Evolutionary conservation across 1,140 invertebrate genomes (phyloP).

Genomic region (Drosophila lacertosa): DNA sequence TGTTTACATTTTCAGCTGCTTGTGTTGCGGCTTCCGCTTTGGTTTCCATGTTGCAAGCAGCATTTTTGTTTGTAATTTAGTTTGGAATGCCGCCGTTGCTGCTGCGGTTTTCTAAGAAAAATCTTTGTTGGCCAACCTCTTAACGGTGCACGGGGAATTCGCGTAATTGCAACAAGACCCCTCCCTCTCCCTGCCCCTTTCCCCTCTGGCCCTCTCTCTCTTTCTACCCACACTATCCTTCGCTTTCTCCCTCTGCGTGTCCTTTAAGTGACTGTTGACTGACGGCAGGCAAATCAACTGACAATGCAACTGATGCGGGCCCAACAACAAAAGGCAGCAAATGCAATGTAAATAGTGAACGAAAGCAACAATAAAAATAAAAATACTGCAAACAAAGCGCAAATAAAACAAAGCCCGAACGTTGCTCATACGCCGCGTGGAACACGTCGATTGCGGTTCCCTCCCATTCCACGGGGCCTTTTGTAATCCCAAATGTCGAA

Average conservation of each 20-base stretch:
- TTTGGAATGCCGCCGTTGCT: conserved; percentile 61
- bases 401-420: not conserved
- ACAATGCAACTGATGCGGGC: conserved; percentile 54
- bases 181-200: not conserved
- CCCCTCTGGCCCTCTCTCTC: not conserved
- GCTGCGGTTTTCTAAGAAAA: conserved; percentile 72
- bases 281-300: conserved; percentile 71
- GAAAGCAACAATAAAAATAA: not conserved
- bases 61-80: conserved; percentile 81
- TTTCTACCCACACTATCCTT: not conserved
- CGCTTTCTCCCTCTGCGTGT: not conserved
- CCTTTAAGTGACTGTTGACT: conserved; percentile 52
- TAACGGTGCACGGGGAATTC: conserved; percentile 48
- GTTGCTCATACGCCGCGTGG: conserved; percentile 45
- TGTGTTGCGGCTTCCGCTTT: conserved; percentile 76
- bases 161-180: conserved; percentile 54
- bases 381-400: not conserved
- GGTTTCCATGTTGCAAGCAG: conserved; percentile 61
- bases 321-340: conserved; percentile 1
- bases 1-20: conserved; percentile 71
- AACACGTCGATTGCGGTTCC: too few species aligned
- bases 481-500: not conserved
- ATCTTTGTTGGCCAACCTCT: conserved; percentile 64
- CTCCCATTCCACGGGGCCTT: too few species aligned
- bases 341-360: too few species aligned